Evolutionary conservation across 2,888 invertebrate species (phyloP), one percentile per base, ranked within the genome.

Genomic region (Rhagium mordax): DNA sequence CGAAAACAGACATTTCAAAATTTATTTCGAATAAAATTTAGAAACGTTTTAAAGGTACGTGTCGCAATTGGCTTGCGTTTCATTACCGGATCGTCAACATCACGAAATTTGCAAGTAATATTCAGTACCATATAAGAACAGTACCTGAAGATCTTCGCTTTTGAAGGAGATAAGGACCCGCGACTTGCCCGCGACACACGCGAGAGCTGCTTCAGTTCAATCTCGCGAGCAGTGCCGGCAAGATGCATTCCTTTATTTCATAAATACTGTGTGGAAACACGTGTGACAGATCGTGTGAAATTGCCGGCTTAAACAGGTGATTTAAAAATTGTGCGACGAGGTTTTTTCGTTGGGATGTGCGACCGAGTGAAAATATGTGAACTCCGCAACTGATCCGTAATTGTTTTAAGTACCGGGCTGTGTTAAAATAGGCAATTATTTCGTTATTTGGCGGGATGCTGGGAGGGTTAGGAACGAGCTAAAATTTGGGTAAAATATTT

Each of bases 101-200:
- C 29, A 18, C 66, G 18, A 57, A 57, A 67, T 67, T 67, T 57
- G 66, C 66, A 57, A 67, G 66, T 67, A 67, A 67, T 67, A 67
- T 57, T 16, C 8, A 33, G 66, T 57, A 71, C 74, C 71, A 70
- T 66, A 74, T 64, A 67, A 71, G 70, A 69, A 66, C 71, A 66
- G 71, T 75, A 74, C 74, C 74, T 71, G 67, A 47, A 74, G 70
- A 71, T 64, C 62, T 71, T 57, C 57, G 64, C 48, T 65, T 71
- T 57, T 57, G 62, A 53, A 61, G 61, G 71, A 77, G 77, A 77
- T 77, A 77, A 77, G 74, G 67, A 75, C 66, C 77, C 77, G 77
- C 74, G 74, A 71, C 21, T 67, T 21, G 47, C 20, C 66, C 20
- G 41, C 66, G 66, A 67, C 66, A 57, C 66, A 57, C 66, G 70